These are phyloP conservation scores for Melopsittacus undulatus DNA, from an alignment of 2,797 vertebrate genomes.

Conservation along the genomic window DNA sequence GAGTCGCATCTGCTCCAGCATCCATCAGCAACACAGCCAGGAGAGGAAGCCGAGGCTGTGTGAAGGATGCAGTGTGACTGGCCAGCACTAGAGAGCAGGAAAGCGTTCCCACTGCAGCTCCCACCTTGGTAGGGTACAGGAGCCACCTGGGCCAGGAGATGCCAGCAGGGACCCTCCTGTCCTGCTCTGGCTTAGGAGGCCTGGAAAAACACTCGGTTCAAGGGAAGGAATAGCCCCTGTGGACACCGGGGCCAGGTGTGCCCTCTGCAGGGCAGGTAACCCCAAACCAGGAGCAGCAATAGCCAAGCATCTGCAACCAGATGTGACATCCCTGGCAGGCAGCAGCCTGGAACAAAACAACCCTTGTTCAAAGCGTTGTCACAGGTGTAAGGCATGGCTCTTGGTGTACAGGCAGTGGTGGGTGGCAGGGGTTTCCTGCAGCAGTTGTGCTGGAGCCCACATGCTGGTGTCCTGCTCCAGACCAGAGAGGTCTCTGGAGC, in stretches of 20 bases:
- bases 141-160: neutral
- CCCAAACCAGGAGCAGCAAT: neutral
- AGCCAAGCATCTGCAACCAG: neutral
- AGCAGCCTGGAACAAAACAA: neutral
- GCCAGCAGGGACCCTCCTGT: neutral
- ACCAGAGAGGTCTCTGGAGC: neutral
- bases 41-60: neutral
- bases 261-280: neutral
- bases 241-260: neutral
- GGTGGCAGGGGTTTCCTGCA: neutral
- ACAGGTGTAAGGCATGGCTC: neutral
- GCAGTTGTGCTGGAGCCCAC: neutral
- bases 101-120: constrained; percentile 20
- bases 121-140: neutral
- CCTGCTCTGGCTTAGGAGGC: neutral
- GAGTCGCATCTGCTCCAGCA: neutral
- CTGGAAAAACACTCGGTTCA: neutral
- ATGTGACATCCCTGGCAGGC: neutral
- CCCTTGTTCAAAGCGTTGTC: neutral
- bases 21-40: neutral
- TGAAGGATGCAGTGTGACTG: constrained; percentile 1
- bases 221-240: neutral
- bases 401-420: fast-evolving
- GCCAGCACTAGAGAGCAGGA: constrained; percentile 68
- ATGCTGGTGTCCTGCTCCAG: neutral